phyloP scores from a whole-genome alignment of 2,888 invertebrate genomes.

The Onchidella celtica region DNA sequence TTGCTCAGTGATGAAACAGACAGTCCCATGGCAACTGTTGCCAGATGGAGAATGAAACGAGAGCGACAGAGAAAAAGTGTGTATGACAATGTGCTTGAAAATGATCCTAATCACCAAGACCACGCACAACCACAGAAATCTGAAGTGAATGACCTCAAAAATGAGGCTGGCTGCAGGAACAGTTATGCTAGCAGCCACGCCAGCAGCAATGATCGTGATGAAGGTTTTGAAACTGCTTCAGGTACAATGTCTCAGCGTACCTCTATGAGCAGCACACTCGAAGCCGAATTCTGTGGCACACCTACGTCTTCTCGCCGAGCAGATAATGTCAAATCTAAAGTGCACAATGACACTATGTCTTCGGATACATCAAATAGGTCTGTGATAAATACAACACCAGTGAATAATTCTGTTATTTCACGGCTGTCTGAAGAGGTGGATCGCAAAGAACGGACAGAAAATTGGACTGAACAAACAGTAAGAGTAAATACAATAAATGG shows the following conservation, averaged over 20 bases:
- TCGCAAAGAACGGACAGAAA: constrained; percentile 69
- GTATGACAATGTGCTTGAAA: constrained; percentile 70
- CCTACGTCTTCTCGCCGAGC: constrained; percentile 59
- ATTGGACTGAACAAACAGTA: constrained; percentile 70
- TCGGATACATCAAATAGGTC: constrained; percentile 40
- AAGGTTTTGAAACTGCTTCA: constrained; percentile 78
- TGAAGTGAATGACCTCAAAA: constrained; percentile 60
- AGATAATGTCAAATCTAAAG: constrained; percentile 37
- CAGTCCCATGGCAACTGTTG: constrained; percentile 64
- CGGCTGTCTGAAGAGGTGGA: constrained; percentile 63
- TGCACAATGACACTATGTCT: not conserved
- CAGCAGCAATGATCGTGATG: constrained; percentile 73
- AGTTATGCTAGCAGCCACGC: constrained; percentile 72
- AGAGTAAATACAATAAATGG: constrained; percentile 55
- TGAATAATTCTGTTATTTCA: constrained; percentile 27
- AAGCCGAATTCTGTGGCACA: constrained; percentile 65
- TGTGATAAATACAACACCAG: constrained; percentile 13
- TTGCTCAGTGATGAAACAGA: constrained; percentile 62
- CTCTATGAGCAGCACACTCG: constrained; percentile 77
- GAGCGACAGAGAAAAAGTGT: constrained; percentile 60
- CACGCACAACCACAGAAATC: constrained; percentile 7
- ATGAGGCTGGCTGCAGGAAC: constrained; percentile 70
- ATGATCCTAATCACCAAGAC: constrained; percentile 14
- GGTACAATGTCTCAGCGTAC: constrained; percentile 76
- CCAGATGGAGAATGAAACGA: constrained; percentile 69